Evolutionary conservation across 2,797 vertebrate species (phyloP), one percentile per base, ranked within the genome.

Genomic region (Dallia pectoralis): DNA sequence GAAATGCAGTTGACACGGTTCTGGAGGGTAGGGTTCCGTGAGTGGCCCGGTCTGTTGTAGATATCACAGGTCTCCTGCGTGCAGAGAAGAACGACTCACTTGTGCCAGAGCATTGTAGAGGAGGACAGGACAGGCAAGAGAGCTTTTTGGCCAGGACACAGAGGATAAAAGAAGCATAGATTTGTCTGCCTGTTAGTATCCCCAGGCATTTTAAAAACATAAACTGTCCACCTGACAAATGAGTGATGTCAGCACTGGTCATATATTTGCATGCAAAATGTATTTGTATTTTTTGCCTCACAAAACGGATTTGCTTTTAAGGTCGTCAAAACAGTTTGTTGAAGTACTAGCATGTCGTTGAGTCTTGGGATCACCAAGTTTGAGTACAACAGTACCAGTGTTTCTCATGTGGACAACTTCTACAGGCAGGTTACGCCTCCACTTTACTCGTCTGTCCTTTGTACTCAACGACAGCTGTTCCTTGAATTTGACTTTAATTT

Each of bases 151-250:
- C 85, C 19, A 79, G 44, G 15, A 67, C 73, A 53, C n/a, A 68
- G 44, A 48, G 73, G 71, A 82, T 62, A 70, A 88, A 87, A 93
- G 89, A 91, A 89, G 83, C 71, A 22, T 87, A 88, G 81, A 78
- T 93, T 87, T 92, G 88, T 90, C 85, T 71, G 73, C 78, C 85
- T 80, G 91, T 93, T 88, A 90, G 91, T 92, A 92, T 92, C 93
- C 93, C 77, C 73, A 82, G 86, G 87, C 86, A 84, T 88, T 80
- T 83, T 80, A 77, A 77, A 88, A 91, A 93, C 86, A 88, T 89
- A 87, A 91, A 91, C 87, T 69, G 79, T 51, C 69, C 76, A 79
- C 73, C 87, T 40, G 9, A 40, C 6, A 9, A 40, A 40, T 40
- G 36, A 9, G 3, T 44, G 40, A 44, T 44, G 11, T 11, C 40